phyloP scores from a whole-genome alignment of 2,888 invertebrate species.

The Eurytoma adleriae region DNA sequence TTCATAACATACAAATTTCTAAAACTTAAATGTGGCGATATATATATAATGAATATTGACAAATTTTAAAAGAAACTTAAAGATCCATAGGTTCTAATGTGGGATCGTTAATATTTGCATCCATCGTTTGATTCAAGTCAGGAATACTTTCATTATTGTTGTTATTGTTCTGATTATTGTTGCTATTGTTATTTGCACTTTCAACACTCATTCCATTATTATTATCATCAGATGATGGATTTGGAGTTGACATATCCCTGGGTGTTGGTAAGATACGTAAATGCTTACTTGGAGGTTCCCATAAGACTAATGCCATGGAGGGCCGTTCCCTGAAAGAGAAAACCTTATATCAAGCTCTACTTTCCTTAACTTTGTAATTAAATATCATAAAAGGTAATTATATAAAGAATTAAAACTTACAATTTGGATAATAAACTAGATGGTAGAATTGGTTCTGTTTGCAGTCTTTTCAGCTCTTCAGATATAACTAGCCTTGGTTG shows the following conservation, averaged over 20 bases:
- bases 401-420: conserved; percentile 62
- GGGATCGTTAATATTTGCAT: conserved; percentile 57
- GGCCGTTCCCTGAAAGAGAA: conserved; percentile 81
- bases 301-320: conserved; percentile 87
- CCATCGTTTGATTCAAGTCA: conserved; percentile 67
- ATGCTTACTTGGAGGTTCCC: conserved; percentile 85
- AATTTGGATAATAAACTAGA: conserved; percentile 79
- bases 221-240: conserved; percentile 60
- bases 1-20: conserved; percentile 11
- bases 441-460: conserved; percentile 83
- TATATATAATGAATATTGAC: conserved; percentile 23
- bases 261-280: conserved; percentile 70
- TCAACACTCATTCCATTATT: conserved; percentile 59
- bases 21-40: conserved; percentile 20
- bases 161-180: conserved; percentile 59
- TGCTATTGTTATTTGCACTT: conserved; percentile 59
- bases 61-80: conserved; percentile 60
- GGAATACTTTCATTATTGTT: conserved; percentile 65
- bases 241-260: conserved; percentile 62
- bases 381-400: not conserved
- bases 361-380: conserved; percentile 34
- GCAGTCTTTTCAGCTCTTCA: conserved; percentile 83
- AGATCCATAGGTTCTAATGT: conserved; percentile 73
- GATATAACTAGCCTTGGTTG: conserved; percentile 79
- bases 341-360: conserved; percentile 62